A percentile compares a stretch with the other conserved stretches of the same genome.
These are phyloP conservation scores for Boleophthalmus pectinirostris DNA, from an alignment of 2,113 vertebrate genomes.

Conservation along the genomic window DNA sequence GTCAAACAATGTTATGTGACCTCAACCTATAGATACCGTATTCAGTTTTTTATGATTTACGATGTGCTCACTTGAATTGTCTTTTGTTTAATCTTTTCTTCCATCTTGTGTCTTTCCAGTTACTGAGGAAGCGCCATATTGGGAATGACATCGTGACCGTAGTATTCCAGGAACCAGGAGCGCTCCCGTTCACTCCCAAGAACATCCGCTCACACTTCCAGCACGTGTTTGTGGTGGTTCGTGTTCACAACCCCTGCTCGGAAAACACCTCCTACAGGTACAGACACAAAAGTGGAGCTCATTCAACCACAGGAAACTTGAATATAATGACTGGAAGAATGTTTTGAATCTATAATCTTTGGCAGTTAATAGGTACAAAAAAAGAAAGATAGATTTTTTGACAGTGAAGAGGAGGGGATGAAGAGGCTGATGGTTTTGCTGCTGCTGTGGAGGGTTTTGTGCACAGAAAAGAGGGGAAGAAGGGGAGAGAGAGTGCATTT, in stretches of 20 bases:
- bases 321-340: too few relatives aligned
- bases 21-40: not conserved
- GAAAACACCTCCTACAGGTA: slow-evolving; percentile 95
- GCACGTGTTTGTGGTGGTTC: slow-evolving; percentile 94
- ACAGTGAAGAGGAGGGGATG: too few relatives aligned
- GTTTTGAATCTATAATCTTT: too few relatives aligned
- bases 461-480: too few relatives aligned
- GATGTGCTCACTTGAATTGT: not conserved
- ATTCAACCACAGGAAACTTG: too few relatives aligned
- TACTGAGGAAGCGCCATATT: slow-evolving; percentile 94
- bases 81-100: not conserved
- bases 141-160: slow-evolving; percentile 98
- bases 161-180: slow-evolving; percentile 97
- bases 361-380: too few relatives aligned
- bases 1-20: too few relatives aligned
- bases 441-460: too few relatives aligned
- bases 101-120: slow-evolving; percentile 64
- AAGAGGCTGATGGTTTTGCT: too few relatives aligned
- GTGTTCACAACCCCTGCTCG: slow-evolving; percentile 87
- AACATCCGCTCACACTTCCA: slow-evolving; percentile 99
- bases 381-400: too few relatives aligned
- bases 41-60: not conserved
- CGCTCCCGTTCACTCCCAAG: slow-evolving; percentile 95
- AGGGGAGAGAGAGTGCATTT: too few relatives aligned
- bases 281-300: not conserved